A percentile compares a stretch with the other conserved stretches of the same genome.
These are phyloP conservation scores for Oscheius sp. DNA, from an alignment of 2,888 invertebrate genomes.

Conservation along the genomic window DNA sequence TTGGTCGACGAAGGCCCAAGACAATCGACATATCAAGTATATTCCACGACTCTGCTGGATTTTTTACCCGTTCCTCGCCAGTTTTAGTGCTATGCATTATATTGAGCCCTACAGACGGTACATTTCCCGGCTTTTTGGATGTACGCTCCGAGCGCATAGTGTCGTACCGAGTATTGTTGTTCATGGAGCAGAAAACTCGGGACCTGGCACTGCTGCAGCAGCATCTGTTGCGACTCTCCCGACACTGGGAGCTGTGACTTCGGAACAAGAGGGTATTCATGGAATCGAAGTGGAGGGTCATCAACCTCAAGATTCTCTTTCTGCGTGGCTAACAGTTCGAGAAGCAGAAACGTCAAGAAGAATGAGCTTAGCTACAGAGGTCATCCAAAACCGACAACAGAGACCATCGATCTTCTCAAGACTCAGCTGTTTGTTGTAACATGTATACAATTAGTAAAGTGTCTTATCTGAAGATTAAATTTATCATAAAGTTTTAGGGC, in stretches of 20 bases:
- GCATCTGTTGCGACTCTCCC: no score
- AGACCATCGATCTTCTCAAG: conserved; percentile 11
- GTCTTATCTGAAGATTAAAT: no score
- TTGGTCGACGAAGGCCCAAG: neutral
- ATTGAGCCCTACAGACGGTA: conserved; percentile 9
- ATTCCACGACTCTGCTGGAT: conserved; percentile 9
- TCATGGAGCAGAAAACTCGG: conserved; percentile 3
- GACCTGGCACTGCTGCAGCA: no score
- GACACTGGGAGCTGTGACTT: no score
- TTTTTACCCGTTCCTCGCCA: neutral
- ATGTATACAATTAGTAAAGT: no score
- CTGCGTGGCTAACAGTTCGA: no score
- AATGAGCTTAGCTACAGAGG: conserved; percentile 10
- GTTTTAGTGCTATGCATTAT: neutral
- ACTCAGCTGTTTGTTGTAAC: conserved; percentile 21
- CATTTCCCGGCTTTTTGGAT: conserved; percentile 13
- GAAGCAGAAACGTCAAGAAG: neutral
- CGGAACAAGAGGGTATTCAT: no score
- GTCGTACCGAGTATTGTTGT: conserved; percentile 23
- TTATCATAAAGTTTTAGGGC: no score
- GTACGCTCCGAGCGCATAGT: neutral
- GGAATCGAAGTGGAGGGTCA: no score
- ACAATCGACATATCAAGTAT: neutral
- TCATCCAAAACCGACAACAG: neutral
- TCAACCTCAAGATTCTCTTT: no score